These are phyloP conservation scores for Anas flavirostris DNA, from an alignment of 2,797 vertebrate genomes.

Conservation along the genomic window DNA sequence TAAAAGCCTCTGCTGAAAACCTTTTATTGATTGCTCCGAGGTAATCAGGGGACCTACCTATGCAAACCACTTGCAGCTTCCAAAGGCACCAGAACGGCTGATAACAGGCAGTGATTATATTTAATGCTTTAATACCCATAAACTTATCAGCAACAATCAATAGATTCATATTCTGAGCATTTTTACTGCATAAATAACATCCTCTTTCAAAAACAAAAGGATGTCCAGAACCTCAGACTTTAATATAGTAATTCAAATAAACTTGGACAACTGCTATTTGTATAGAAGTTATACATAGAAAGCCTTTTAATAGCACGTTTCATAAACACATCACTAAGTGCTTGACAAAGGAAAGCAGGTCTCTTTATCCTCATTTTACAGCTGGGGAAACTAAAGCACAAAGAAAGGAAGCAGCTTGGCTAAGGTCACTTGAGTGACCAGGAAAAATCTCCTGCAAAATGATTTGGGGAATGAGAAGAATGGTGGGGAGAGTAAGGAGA, in stretches of 20 bases:
- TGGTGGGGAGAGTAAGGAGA: background rate
- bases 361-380: constrained; percentile 40
- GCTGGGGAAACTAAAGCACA: constrained; percentile 46
- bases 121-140: constrained; percentile 64
- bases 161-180: constrained; percentile 48
- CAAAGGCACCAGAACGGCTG: constrained; percentile 1
- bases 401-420: constrained; percentile 50
- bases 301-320: constrained; percentile 53
- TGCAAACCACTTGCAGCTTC: constrained; percentile 29
- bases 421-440: background rate
- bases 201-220: constrained; percentile 62
- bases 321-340: constrained; percentile 43
- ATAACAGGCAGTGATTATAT: constrained; percentile 30
- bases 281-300: constrained; percentile 60
- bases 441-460: constrained; percentile 26
- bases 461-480: constrained; percentile 12
- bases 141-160: constrained; percentile 58
- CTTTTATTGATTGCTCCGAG: constrained; percentile 46
- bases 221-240: constrained; percentile 37
- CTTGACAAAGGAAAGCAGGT: constrained; percentile 34
- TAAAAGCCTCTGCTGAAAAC: constrained; percentile 68
- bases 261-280: constrained; percentile 56
- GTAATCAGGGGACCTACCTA: constrained; percentile 29
- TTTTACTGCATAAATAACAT: constrained; percentile 61
- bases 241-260: constrained; percentile 53